These are phyloP conservation scores for Julus scandinavius DNA, from an alignment of 2,888 invertebrate species.

Conservation along the genomic window DNA sequence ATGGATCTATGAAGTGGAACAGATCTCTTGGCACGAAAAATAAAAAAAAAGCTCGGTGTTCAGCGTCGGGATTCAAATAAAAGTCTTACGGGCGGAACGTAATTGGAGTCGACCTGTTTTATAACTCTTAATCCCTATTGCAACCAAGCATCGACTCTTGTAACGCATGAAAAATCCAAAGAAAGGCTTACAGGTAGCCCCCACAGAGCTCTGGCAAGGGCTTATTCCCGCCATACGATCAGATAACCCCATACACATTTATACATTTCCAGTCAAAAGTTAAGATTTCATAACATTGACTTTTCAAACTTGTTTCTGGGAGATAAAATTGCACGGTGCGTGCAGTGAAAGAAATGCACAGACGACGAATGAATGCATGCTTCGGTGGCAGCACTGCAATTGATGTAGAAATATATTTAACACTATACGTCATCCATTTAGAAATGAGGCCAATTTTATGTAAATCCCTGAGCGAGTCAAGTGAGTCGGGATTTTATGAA, in stretches of 20 bases:
- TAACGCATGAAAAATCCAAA: neutral
- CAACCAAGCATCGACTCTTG: neutral
- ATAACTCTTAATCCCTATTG: constrained; percentile 41
- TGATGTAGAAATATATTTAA: constrained; percentile 16
- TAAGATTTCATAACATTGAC: neutral
- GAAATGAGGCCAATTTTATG: constrained; percentile 19
- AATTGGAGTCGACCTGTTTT: constrained; percentile 31
- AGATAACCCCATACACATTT: neutral
- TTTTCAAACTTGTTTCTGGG: neutral
- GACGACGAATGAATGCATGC: constrained; percentile 28
- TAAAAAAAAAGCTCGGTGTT: neutral
- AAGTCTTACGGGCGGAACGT: constrained; percentile 49
- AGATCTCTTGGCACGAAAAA: constrained; percentile 37
- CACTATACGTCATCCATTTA: neutral
- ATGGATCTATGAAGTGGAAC: constrained; percentile 46
- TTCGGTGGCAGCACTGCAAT: neutral
- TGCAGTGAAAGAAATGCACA: neutral
- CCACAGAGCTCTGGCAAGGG: neutral
- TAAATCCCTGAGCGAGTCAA: neutral
- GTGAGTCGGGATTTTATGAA: neutral
- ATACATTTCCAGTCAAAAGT: neutral
- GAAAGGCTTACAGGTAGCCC: neutral
- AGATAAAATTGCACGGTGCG: neutral
- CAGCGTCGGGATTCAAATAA: constrained; percentile 32
- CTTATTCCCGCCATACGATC: neutral